A percentile compares a stretch with the other conserved stretches of the same genome.
Conservation (phyloP, 2,888 invertebrate genomes). For the Vanessa cardui region DNA sequence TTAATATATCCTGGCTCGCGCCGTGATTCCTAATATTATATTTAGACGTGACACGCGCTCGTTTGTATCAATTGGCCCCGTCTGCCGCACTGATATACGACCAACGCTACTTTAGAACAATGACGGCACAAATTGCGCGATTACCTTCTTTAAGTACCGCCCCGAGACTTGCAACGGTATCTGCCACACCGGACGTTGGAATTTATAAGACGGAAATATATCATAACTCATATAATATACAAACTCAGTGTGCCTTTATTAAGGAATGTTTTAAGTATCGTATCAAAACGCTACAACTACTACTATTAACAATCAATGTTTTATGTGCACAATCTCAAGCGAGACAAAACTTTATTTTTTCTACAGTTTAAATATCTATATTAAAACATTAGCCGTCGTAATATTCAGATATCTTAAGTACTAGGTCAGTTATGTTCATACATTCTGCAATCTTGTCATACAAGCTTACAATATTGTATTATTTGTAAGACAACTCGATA, state of each 20-base stretch:
- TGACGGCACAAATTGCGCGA: constrained; percentile 80
- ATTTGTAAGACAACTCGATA: constrained; percentile 37
- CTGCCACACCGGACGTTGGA: constrained; percentile 36
- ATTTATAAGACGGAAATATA: constrained; percentile 35
- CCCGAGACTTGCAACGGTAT: constrained; percentile 54
- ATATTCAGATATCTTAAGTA: constrained; percentile 14
- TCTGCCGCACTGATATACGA: constrained; percentile 80
- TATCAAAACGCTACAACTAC: background rate
- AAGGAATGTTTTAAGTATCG: background rate
- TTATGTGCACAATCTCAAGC: background rate
- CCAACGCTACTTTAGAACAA: constrained; percentile 82
- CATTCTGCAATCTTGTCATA: constrained; percentile 43
- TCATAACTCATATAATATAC: constrained; percentile 32
- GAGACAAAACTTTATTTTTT: background rate
- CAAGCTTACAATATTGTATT: constrained; percentile 40
- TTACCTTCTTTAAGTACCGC: constrained; percentile 69
- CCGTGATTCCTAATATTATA: constrained; percentile 84
- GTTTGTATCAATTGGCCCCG: constrained; percentile 82
- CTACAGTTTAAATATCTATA: background rate
- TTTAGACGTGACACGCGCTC: constrained; percentile 83
- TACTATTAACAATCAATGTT: background rate
- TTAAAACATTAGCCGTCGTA: background rate
- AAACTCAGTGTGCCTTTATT: constrained; percentile 11
- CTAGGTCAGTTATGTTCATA: constrained; percentile 31
- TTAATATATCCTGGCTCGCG: constrained; percentile 83